Base-by-base conservation (phyloP, 2,113 vertebrate genomes). In the Gymnogyps californianus region DNA sequence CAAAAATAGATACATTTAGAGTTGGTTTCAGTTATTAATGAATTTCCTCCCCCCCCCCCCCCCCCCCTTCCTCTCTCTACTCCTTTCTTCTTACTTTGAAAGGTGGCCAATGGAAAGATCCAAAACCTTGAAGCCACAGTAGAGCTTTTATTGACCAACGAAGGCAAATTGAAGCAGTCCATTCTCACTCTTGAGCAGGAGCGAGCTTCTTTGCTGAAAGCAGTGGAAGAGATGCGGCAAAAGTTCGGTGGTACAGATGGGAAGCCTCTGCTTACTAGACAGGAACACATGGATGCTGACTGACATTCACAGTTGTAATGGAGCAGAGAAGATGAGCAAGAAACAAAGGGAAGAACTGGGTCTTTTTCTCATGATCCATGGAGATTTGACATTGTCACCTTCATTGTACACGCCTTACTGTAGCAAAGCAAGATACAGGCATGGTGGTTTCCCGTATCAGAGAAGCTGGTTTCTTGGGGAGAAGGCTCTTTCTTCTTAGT, bases 71-170 rank as follows among this genome's bases (percentile, higher is more conserved):
- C 15, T 69, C 3, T 13, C 17, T 18, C 15, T 89, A 14, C 34
- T 82, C 18, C 55, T 96, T 51, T 67, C 52, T 80, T 87, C 82
- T 87, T 52, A 4, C 52, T 71, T 36, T 81, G 82, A 71, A 99
- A 99, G 99, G 98, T 98, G 96, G 99, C 99, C 34, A 99, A 99
- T 4, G 98, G 98, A 42, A 99, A 98, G 77, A 99, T 99, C 90
- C 98, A 98, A 89, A 98, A 97, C 92, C 98, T 99, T 28, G 98
- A 99, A 97, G 97, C 98, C 32, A 98, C 97, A 1, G 95, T 99
- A 29, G 98, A 99, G 90, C 97, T 94, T 64, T 96, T 99, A 65
- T 89, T 98, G 86, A 96, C 94, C 95, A 99, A 95, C 1, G 99
- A 99, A 95, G 87, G 95, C 67, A 98, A 94, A 83, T 94, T 99